A percentile compares a stretch with the other conserved stretches of the same genome.
Evolutionary conservation across 2,888 invertebrate species (phyloP).

Genomic region (Rhorus exstirpatorius): DNA sequence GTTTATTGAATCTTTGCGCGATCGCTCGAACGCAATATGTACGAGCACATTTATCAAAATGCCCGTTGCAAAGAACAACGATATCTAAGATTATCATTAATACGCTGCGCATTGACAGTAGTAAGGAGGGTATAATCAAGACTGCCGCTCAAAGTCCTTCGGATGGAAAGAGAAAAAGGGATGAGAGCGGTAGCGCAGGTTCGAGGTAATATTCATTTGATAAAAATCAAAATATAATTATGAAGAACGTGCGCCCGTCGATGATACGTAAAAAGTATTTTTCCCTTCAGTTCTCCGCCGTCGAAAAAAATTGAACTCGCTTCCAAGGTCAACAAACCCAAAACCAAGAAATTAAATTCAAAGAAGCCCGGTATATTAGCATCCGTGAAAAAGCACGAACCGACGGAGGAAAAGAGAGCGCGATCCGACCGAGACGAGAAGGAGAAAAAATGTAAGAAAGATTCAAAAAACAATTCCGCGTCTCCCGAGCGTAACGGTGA

Average conservation of each 20-base stretch:
- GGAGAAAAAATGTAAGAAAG: conserved; percentile 45
- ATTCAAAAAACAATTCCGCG: conserved; percentile 70
- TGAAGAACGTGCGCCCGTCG: background rate
- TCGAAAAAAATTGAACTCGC: conserved; percentile 69
- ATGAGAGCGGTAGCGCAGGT: conserved; percentile 64
- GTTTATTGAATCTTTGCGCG: conserved; percentile 53
- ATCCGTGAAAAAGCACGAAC: conserved; percentile 54
- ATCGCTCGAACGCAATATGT: conserved; percentile 49
- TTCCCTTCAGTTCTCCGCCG: conserved; percentile 65
- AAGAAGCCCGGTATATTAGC: conserved; percentile 7
- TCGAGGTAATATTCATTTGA: conserved; percentile 72
- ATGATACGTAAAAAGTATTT: background rate
- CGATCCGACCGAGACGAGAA: conserved; percentile 57
- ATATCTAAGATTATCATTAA: conserved; percentile 72
- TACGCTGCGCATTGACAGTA: conserved; percentile 73
- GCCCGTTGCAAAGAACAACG: conserved; percentile 29
- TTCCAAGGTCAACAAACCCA: conserved; percentile 14
- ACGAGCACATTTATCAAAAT: conserved; percentile 34
- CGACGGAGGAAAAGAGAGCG: conserved; percentile 56
- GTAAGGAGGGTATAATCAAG: conserved; percentile 60
- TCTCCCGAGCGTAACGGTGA: conserved; percentile 66
- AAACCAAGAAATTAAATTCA: conserved; percentile 48
- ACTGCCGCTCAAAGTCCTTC: conserved; percentile 45
- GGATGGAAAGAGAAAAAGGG: conserved; percentile 77
- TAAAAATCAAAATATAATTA: background rate